Evolutionary conservation across 2,113 vertebrate species (phyloP).

Genomic region (Leucopsar rothschildi): DNA sequence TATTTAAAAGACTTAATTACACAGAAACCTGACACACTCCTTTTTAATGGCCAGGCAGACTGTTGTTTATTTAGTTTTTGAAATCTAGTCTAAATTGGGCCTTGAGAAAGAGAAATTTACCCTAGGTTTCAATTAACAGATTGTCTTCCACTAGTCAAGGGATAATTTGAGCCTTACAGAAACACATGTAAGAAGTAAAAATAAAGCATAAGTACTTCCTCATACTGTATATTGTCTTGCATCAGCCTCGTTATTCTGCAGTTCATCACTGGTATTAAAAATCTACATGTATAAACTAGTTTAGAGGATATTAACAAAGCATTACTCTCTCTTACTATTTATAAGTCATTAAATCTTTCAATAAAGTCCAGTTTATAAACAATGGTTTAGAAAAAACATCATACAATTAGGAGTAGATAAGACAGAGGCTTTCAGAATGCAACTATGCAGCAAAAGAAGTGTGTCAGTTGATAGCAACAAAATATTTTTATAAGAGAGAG

Average conservation of each 20-base stretch:
- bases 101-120: constrained; percentile 61
- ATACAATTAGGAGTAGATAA: background rate
- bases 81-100: constrained; percentile 73
- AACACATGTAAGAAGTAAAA: constrained; percentile 63
- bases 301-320: background rate
- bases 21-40: constrained; percentile 74
- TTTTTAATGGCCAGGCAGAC: constrained; percentile 71
- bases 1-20: constrained; percentile 73
- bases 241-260: background rate
- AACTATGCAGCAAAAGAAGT: background rate
- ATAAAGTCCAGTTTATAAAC: background rate
- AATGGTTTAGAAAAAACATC: background rate
- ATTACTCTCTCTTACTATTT: background rate
- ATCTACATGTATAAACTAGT: background rate
- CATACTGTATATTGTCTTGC: background rate
- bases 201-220: constrained; percentile 62
- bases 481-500: constrained; percentile 19
- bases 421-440: background rate
- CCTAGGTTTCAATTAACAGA: constrained; percentile 74
- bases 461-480: background rate
- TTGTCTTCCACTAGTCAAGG: constrained; percentile 65
- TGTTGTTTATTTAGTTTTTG: constrained; percentile 76
- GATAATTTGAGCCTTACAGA: constrained; percentile 72
- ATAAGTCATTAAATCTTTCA: background rate
- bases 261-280: background rate